Percentiles rank a stretch among this genome's conserved stretches.
phyloP scores from a whole-genome alignment of 2,888 invertebrate species.

The Nymphalis urticae region DNA sequence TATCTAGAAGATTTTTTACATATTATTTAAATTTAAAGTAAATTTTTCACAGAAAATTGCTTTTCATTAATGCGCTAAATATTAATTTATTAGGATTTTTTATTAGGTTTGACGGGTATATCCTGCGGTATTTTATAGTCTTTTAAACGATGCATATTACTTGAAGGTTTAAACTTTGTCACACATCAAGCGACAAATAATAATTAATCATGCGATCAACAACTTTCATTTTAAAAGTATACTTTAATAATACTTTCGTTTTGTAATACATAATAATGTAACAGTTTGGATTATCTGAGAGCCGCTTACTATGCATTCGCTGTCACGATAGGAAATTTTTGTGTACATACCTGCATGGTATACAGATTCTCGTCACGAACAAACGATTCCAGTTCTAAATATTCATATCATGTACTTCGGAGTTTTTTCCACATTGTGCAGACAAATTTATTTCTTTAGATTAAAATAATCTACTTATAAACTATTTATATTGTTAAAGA shows the following conservation, averaged over 20 bases:
- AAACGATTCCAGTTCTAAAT: constrained; percentile 59
- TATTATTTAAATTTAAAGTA: no score
- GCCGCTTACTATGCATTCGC: constrained; percentile 55
- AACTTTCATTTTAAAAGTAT: not conserved
- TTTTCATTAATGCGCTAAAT: no score
- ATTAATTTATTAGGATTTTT: no score
- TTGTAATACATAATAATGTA: not conserved
- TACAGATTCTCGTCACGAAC: constrained; percentile 70
- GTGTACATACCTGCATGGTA: constrained; percentile 47
- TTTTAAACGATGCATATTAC: no score
- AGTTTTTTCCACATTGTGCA: constrained; percentile 43
- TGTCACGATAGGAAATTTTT: constrained; percentile 55
- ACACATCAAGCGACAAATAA: no score
- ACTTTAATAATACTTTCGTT: not conserved
- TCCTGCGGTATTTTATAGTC: no score
- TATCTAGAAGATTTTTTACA: no score
- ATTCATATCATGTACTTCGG: constrained; percentile 53
- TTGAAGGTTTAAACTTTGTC: no score
- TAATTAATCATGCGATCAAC: no score
- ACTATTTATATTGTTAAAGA: constrained; percentile 32
- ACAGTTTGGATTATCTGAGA: constrained; percentile 16
- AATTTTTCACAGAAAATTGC: no score
- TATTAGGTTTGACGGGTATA: no score
- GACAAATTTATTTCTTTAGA: constrained; percentile 36
- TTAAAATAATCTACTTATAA: constrained; percentile 35